Conservation (phyloP, 2,888 invertebrate genomes). For the Subacronicta megacephala region DNA sequence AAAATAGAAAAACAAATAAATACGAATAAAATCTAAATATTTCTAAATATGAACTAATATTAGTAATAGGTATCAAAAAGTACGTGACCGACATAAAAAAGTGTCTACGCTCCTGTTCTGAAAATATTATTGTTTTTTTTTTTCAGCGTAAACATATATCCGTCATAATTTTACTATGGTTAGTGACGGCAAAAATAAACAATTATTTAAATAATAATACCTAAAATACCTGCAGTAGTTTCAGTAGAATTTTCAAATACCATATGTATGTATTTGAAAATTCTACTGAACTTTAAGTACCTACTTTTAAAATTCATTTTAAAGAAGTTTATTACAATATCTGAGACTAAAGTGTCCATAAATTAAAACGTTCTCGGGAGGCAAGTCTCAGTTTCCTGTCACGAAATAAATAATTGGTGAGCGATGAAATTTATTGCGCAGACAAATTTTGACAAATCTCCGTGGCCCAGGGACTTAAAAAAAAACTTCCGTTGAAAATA, state of each 20-base stretch:
- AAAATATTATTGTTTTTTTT: background rate
- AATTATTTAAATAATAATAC: too few species aligned
- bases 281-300: too few species aligned
- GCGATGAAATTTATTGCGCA: constrained; percentile 79
- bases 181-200: too few species aligned
- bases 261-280: too few species aligned
- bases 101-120: background rate
- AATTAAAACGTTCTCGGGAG: constrained; percentile 78
- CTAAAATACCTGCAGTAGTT: too few species aligned
- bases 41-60: too few species aligned
- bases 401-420: constrained; percentile 82
- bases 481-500: constrained; percentile 59
- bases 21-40: too few species aligned
- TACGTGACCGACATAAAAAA: background rate
- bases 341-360: constrained; percentile 77
- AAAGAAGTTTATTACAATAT: constrained; percentile 67
- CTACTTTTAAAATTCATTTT: constrained; percentile 56
- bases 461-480: constrained; percentile 54
- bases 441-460: constrained; percentile 82
- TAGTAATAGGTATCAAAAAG: background rate
- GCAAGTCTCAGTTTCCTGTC: constrained; percentile 79
- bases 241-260: constrained; percentile 31
- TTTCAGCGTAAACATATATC: constrained; percentile 3
- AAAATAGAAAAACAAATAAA: too few species aligned
- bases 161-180: too few species aligned